Evolutionary conservation across 2,888 invertebrate species (phyloP), one percentile per base, ranked within the genome.

Genomic region (Hirtodrosophila confusa): DNA sequence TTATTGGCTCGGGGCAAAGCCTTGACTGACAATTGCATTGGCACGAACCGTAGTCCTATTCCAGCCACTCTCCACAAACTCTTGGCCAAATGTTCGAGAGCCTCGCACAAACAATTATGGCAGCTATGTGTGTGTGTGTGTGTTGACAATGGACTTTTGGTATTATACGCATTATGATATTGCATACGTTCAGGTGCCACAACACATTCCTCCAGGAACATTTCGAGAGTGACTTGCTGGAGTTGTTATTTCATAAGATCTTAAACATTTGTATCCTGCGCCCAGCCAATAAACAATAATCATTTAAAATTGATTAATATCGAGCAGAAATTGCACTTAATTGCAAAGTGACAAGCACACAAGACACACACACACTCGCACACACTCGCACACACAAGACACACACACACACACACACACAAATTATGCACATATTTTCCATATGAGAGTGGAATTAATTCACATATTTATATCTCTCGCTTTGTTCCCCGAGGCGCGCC

Each of bases 91-190:
- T 57, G 49, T 37, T 48, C 17, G 6, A 69, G 48, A 73, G 58
- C 51, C 43, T 63, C 40, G 37, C 63, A 60, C 74, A 74, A 72
- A 75, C 75, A 75, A 72, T 75, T 75, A 75, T 75, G 71, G 75
- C 63, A 68, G 51, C 72, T 63, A 62, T 66, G 33, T 31, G 31
- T 36, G 17, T 24, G 36, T 58, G 57, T 41, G 35, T 62, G 41
- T 75, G 64, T 76, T 75, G 77, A 67, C 74, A 78, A 66, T 70
- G 44, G 73, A 75, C 73, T 83, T 75, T 78, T 64, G 69, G 78
- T 61, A 66, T 80, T 68, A 69, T 65, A 65, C 72, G 73, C 80
- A 69, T 72, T 76, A 65, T 78, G 61, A 54, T 65, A 67, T 72
- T 72, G 75, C 66, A 71, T 75, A 63, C 55, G 71, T 63, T 12